A percentile compares a stretch with the other conserved stretches of the same genome.
Conservation (phyloP, 2,888 invertebrate genomes). For the Latrodectus hesperus region DNA sequence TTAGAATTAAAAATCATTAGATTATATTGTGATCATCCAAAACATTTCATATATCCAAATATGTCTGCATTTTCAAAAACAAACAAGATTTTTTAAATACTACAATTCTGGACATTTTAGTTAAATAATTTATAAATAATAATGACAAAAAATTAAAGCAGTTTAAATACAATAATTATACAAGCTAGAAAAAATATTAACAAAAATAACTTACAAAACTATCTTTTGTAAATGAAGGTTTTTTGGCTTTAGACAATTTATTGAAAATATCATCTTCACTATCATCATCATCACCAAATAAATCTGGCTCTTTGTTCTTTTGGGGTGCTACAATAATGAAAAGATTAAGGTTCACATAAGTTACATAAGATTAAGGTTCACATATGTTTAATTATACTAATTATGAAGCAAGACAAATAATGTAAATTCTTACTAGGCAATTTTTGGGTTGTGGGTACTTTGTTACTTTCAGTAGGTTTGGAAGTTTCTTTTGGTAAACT, state of each 20-base stretch:
- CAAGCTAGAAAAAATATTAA: too few species aligned
- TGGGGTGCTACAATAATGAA: neutral
- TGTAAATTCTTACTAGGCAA: neutral
- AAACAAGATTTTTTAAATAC: too few species aligned
- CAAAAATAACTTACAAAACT: constrained; percentile 13
- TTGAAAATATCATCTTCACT: constrained; percentile 65
- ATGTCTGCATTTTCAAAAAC: too few species aligned
- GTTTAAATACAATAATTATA: too few species aligned
- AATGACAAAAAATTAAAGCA: too few species aligned
- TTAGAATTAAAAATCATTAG: too few species aligned
- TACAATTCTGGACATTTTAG: too few species aligned
- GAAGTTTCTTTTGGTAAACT: constrained; percentile 31
- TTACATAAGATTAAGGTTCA: too few species aligned
- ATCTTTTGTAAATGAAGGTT: constrained; percentile 24
- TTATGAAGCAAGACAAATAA: neutral
- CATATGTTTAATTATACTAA: neutral
- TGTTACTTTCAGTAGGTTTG: constrained; percentile 17
- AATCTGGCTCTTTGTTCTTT: constrained; percentile 32
- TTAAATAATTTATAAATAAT: too few species aligned
- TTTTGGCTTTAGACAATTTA: constrained; percentile 39
- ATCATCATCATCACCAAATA: constrained; percentile 64
- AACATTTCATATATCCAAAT: too few species aligned
- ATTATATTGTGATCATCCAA: too few species aligned
- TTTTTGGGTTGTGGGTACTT: constrained; percentile 16
- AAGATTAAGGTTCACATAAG: too few species aligned